phyloP scores from a whole-genome alignment of 2,797 vertebrate genomes.

The Clarias platycephalus region DNA sequence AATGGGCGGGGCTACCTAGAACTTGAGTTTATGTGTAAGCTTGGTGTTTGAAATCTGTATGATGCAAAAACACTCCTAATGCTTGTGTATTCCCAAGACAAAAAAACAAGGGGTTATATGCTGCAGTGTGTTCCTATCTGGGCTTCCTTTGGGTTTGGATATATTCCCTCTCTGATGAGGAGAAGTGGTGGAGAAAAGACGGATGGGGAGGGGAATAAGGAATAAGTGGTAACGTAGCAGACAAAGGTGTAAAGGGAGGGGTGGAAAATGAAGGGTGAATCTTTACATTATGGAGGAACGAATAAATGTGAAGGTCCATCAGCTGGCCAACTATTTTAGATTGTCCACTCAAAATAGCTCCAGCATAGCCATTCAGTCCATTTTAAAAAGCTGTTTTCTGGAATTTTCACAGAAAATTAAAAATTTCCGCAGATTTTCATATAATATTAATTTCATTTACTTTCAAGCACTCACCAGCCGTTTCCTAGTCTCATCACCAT shows the following conservation, averaged over 20 bases:
- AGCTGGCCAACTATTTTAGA: background rate
- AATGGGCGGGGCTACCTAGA: background rate
- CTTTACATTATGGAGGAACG: background rate
- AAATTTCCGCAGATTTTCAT: background rate
- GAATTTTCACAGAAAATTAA: background rate
- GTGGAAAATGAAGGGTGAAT: background rate
- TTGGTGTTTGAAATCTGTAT: background rate
- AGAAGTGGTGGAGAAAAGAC: background rate
- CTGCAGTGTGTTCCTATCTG: background rate
- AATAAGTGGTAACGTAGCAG: background rate
- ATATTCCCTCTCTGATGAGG: background rate
- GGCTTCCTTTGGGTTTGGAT: background rate
- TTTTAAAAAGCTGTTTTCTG: background rate
- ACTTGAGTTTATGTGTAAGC: background rate
- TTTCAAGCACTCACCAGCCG: slow-evolving; percentile 14
- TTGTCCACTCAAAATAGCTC: background rate
- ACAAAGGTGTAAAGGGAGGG: background rate
- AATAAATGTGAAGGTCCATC: background rate
- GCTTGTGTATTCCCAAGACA: background rate
- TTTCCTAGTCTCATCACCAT: slow-evolving; percentile 23
- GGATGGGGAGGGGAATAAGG: background rate
- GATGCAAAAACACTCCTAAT: background rate
- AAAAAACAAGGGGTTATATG: background rate
- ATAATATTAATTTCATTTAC: background rate
- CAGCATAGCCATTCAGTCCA: background rate